phyloP scores from a whole-genome alignment of 2,888 invertebrate genomes.

The Tenthredo amoena region DNA sequence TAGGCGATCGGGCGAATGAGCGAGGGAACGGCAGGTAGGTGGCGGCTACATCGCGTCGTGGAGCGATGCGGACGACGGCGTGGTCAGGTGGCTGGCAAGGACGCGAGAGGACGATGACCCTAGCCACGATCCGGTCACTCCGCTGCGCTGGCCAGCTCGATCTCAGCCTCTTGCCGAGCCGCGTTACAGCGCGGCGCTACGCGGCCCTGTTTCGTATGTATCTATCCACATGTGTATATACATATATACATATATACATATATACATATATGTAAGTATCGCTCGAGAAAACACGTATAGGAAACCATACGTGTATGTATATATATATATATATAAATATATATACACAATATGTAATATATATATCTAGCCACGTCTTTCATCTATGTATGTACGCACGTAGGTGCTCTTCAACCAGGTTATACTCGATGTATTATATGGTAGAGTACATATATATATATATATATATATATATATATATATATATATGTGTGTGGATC shows the following conservation, averaged over 20 bases:
- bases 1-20: constrained; percentile 32
- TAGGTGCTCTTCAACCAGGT: constrained; percentile 22
- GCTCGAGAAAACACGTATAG: background rate
- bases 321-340: background rate
- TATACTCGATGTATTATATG: background rate
- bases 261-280: background rate
- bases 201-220: constrained; percentile 15
- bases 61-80: constrained; percentile 70
- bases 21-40: constrained; percentile 47
- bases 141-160: constrained; percentile 40
- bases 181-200: background rate
- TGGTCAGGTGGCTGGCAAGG: constrained; percentile 77
- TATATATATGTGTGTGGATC: background rate
- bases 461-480: no score
- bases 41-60: constrained; percentile 42
- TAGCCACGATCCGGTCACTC: constrained; percentile 62
- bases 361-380: background rate
- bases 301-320: background rate
- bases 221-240: background rate
- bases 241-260: no score
- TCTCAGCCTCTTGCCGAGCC: constrained; percentile 26
- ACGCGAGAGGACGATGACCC: constrained; percentile 77
- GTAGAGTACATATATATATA: background rate
- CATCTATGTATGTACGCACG: background rate
- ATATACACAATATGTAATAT: background rate